Conservation (phyloP, 2,888 invertebrate genomes). For the Nomada goodeniana region DNA sequence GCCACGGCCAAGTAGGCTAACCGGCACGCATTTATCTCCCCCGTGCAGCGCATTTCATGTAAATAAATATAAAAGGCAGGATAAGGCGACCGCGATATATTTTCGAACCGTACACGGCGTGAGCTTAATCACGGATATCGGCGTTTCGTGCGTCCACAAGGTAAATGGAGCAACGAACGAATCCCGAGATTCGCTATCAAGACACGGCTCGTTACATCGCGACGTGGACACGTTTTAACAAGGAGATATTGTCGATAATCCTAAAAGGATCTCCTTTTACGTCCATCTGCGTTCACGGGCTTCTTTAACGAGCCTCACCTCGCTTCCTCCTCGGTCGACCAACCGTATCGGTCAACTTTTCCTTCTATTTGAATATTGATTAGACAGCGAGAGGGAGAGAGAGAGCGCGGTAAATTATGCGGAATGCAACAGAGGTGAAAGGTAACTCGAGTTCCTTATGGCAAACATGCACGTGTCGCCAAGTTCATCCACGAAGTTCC, state of each 20-base stretch:
- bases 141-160: conserved; percentile 38
- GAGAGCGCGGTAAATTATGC: background rate
- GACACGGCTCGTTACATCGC: conserved; percentile 58
- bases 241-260: conserved; percentile 55
- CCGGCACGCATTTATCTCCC: conserved; percentile 15
- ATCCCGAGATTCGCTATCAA: conserved; percentile 63
- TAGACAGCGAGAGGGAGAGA: background rate
- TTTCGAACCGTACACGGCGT: conserved; percentile 44
- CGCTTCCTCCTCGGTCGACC: conserved; percentile 17
- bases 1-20: background rate
- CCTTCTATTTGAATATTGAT: conserved; percentile 22
- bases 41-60: conserved; percentile 23
- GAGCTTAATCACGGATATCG: conserved; percentile 41
- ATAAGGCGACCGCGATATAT: conserved; percentile 25
- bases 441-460: too few relatives aligned
- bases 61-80: conserved; percentile 36
- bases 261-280: conserved; percentile 65
- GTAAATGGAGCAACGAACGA: conserved; percentile 52
- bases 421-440: background rate
- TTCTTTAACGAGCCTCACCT: conserved; percentile 54
- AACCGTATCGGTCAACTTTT: conserved; percentile 24
- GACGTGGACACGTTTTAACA: conserved; percentile 68
- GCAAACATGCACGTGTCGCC: too few relatives aligned
- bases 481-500: too few relatives aligned
- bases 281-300: conserved; percentile 26